Conservation (phyloP, 2,797 vertebrate species). For the Trachops cirrhosus region DNA sequence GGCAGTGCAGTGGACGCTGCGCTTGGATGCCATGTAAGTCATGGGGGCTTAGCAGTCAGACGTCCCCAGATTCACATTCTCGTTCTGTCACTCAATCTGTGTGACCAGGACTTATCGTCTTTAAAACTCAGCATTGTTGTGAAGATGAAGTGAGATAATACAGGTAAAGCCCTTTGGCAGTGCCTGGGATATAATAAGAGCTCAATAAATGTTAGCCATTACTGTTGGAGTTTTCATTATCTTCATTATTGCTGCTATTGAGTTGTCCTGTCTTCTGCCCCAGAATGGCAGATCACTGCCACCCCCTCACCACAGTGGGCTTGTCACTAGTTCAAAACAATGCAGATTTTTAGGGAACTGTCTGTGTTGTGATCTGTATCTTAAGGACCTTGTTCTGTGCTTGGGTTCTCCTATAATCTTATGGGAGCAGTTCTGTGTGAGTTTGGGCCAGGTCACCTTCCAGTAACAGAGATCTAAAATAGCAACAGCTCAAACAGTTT, state of each 20-base stretch:
- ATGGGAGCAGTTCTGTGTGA: background rate
- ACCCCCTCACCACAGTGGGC: background rate
- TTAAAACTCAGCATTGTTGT: background rate
- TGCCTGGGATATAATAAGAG: background rate
- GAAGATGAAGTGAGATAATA: background rate
- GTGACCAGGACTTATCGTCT: background rate
- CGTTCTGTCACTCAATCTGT: background rate
- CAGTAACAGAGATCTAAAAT: background rate
- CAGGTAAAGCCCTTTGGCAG: background rate
- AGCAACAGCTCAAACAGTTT: background rate
- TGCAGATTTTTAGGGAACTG: background rate
- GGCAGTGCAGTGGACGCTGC: background rate
- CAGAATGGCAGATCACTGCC: background rate
- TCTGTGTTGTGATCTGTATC: background rate
- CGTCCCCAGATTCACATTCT: background rate
- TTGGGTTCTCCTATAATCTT: background rate
- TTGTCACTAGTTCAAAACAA: background rate
- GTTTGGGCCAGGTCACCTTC: background rate
- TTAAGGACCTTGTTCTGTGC: background rate
- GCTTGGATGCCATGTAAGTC: background rate
- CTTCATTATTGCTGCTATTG: background rate
- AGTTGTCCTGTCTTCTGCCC: background rate
- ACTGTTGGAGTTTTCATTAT: background rate
- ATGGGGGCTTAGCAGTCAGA: background rate
- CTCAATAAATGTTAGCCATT: background rate